Evolutionary conservation across 2,113 vertebrate genomes (phyloP).

Genomic region (Pseudolaguvia tuberculata): DNA sequence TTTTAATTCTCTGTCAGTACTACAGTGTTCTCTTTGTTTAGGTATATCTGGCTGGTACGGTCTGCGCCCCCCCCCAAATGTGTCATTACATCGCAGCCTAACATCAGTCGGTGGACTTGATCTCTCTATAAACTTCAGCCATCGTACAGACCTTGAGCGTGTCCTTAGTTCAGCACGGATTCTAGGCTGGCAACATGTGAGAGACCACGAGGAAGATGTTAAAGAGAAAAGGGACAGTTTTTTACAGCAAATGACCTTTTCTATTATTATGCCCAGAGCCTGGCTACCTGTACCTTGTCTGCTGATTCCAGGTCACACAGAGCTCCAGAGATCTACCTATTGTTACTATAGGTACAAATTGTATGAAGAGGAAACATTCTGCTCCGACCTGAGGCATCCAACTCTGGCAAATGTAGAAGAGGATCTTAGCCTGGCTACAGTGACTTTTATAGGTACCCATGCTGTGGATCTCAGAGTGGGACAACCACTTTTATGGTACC

Average conservation of each 20-base stretch:
- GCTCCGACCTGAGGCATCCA: conserved; percentile 77
- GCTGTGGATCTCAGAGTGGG: conserved; percentile 67
- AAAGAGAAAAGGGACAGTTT: conserved; percentile 36
- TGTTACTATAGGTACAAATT: conserved; percentile 91
- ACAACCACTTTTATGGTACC: conserved; percentile 83
- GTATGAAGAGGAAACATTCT: conserved; percentile 74
- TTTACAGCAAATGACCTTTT: conserved; percentile 58
- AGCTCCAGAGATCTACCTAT: conserved; percentile 68
- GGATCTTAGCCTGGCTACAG: conserved; percentile 56
- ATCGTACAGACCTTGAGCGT: conserved; percentile 75
- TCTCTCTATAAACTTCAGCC: conserved; percentile 77
- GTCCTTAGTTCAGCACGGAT: conserved; percentile 75
- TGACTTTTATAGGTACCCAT: conserved; percentile 71
- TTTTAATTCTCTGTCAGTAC: background rate
- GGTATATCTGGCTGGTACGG: conserved; percentile 91
- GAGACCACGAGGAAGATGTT: conserved; percentile 44
- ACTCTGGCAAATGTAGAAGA: conserved; percentile 48
- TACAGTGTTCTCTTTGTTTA: conserved; percentile 46
- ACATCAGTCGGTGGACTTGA: conserved; percentile 81
- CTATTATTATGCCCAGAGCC: conserved; percentile 72
- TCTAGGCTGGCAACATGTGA: conserved; percentile 73
- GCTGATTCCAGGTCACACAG: conserved; percentile 70
- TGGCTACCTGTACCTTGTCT: conserved; percentile 84
- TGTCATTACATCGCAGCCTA: conserved; percentile 52
- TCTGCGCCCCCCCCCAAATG: conserved; percentile 62